Evolutionary conservation across 2,888 invertebrate genomes (phyloP).

Genomic region (Synanthedon myopaeformis): DNA sequence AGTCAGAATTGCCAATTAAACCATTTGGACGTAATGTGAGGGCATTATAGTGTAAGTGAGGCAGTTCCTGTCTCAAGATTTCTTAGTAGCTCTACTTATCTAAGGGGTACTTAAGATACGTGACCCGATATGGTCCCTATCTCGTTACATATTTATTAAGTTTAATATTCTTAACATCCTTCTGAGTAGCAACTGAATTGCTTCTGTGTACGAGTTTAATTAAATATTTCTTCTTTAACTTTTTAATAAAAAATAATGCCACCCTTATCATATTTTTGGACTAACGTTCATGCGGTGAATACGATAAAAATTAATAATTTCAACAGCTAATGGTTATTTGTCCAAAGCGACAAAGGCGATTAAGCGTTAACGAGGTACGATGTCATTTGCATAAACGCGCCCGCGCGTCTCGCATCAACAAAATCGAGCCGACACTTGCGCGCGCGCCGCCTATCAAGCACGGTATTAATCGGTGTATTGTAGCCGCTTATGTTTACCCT

Average conservation of each 20-base stretch:
- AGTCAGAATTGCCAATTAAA: too few species aligned
- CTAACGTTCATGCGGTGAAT: slow-evolving; percentile 13
- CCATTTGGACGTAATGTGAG: background rate
- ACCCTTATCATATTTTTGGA: slow-evolving; percentile 7
- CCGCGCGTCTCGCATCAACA: slow-evolving; percentile 3
- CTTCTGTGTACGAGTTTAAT: too few species aligned
- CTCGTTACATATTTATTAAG: slow-evolving; percentile 20
- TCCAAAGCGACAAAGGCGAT: slow-evolving; percentile 51
- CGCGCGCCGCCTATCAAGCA: slow-evolving; percentile 1
- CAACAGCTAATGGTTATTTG: slow-evolving; percentile 53
- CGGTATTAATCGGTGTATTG: background rate
- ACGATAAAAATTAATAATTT: slow-evolving; percentile 55
- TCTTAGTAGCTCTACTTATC: slow-evolving; percentile 19
- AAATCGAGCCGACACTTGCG: slow-evolving; percentile 8
- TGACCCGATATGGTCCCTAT: slow-evolving; percentile 12
- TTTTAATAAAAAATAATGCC: too few species aligned
- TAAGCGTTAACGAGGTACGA: slow-evolving; percentile 39
- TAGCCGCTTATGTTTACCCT: background rate
- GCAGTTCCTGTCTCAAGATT: slow-evolving; percentile 13
- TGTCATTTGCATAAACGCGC: slow-evolving; percentile 27
- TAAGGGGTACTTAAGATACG: slow-evolving; percentile 4
- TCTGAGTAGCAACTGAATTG: background rate
- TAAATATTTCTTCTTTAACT: too few species aligned
- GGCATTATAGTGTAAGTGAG: background rate
- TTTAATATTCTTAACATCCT: slow-evolving; percentile 9